These are phyloP conservation scores for Pterocles burchelli DNA, from an alignment of 2,113 vertebrate genomes.

Conservation along the genomic window DNA sequence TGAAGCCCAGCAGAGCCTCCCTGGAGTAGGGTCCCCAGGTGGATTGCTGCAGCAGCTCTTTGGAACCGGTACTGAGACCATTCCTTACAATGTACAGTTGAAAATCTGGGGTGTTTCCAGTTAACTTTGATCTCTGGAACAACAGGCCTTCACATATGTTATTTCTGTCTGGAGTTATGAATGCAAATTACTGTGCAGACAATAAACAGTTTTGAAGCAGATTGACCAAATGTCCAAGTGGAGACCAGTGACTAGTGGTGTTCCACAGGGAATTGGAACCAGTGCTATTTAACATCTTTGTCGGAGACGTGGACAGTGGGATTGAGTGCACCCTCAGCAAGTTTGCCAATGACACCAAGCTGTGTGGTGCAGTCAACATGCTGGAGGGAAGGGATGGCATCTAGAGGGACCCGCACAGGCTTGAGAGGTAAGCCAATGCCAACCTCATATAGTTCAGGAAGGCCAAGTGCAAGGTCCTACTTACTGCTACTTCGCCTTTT, in stretches of 20 bases:
- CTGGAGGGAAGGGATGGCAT: too few species aligned
- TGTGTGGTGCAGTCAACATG: too few species aligned
- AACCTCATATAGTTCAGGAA: too few species aligned
- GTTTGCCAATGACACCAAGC: too few species aligned
- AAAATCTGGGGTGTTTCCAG: not conserved
- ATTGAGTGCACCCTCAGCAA: too few species aligned
- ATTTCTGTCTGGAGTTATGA: not conserved
- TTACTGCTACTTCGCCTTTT: not conserved
- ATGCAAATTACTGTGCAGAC: not conserved
- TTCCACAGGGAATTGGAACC: too few species aligned
- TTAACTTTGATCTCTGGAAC: not conserved
- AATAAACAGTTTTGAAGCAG: not conserved
- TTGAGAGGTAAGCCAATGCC: too few species aligned
- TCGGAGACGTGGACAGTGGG: too few species aligned
- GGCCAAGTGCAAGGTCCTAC: not conserved
- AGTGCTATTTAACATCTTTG: too few species aligned
- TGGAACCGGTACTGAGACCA: not conserved
- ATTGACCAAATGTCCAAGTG: not conserved
- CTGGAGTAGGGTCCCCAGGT: rapidly evolving
- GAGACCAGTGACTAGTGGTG: too few species aligned
- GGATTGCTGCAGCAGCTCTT: not conserved
- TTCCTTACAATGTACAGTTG: not conserved
- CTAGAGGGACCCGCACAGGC: too few species aligned
- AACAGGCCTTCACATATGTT: not conserved
- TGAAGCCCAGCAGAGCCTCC: not conserved